Base-by-base conservation (phyloP, 2,888 invertebrate genomes). In the Ochropleura plecta region DNA sequence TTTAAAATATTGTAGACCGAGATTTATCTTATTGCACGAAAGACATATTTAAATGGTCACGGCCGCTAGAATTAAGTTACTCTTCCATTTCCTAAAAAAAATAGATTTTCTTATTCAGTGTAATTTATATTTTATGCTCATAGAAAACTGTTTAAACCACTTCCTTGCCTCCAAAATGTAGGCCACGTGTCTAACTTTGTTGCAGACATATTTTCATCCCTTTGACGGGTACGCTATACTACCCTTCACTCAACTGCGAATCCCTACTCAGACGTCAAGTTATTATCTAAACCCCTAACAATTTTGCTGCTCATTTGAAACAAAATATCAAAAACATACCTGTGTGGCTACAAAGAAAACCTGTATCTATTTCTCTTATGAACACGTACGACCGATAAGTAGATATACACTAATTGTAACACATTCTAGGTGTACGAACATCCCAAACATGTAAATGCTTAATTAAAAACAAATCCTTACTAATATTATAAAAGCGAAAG, bases 1-100 rank as follows among this genome's bases (percentile, higher is more conserved):
- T 65, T 66, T 79, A 85, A 86, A 84, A 82, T 83, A 78, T 78
- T 85, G 85, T 84, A 85, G 90, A 89, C 92, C 91, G 89, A 89
- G 86, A 90, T 92, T 93, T 92, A 30, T 93, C 89, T 88, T 91
- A 93, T 92, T 94, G 92, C 92, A 91, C 85, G 92, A 90, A 86
- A 91, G 89, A 12, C 62, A 73, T 40, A 18, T n/a, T 16, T 16
- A 20, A 40, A 40, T 46, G 3, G 3, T 57, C 7, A 62, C 48
- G 16, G 20, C 40, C 42, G 20, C 46, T 18, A 62, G 20, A 48
- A 14, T 8, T 51, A 49, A 12, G 6, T 3, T 14, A 76, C 55
- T 20, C 18, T 53, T 0, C 6, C 5, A 42, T 51, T 53, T 60
- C 8, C 12, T 46, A 57, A 48, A 65, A 16, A 51, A 62, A 49